Evolutionary conservation across 2,113 vertebrate species (phyloP).

Genomic region (Poeciliopsis occidentalis): DNA sequence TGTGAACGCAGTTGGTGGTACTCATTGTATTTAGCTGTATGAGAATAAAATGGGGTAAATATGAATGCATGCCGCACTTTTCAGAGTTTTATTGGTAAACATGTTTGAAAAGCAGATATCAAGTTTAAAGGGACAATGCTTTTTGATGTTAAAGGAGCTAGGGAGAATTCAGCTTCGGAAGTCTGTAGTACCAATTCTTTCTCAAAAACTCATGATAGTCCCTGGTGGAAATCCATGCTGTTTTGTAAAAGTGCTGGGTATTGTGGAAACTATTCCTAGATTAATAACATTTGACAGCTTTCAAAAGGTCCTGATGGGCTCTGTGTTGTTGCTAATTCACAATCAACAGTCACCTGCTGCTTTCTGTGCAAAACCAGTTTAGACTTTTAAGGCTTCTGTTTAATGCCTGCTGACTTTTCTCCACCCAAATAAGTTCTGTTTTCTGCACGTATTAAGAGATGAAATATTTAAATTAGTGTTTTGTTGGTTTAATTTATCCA

Average conservation of each 20-base stretch:
- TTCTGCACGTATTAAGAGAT: neutral
- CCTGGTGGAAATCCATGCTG: neutral
- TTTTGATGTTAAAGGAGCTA: neutral
- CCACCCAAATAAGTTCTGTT: neutral
- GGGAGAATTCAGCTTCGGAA: neutral
- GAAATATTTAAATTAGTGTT: neutral
- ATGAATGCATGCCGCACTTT: too few relatives aligned
- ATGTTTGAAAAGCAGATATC: too few relatives aligned
- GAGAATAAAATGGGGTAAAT: too few relatives aligned
- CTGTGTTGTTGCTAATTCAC: constrained; percentile 3
- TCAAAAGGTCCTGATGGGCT: neutral
- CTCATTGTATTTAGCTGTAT: too few relatives aligned
- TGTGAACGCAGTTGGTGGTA: too few relatives aligned
- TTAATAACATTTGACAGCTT: constrained; percentile 9
- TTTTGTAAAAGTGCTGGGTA: neutral
- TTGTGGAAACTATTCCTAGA: constrained; percentile 5
- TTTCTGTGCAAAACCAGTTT: neutral
- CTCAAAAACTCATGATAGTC: neutral
- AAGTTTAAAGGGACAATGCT: too few relatives aligned
- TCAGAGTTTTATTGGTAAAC: too few relatives aligned
- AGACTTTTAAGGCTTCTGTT: neutral
- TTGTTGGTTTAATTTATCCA: neutral
- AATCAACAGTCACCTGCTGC: constrained; percentile 1
- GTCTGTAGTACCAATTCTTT: neutral
- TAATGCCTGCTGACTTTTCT: neutral